Percentiles rank a stretch among this genome's conserved stretches.
These are phyloP conservation scores for Diachasmimorpha longicaudata DNA, from an alignment of 1,140 invertebrate genomes.

Conservation along the genomic window DNA sequence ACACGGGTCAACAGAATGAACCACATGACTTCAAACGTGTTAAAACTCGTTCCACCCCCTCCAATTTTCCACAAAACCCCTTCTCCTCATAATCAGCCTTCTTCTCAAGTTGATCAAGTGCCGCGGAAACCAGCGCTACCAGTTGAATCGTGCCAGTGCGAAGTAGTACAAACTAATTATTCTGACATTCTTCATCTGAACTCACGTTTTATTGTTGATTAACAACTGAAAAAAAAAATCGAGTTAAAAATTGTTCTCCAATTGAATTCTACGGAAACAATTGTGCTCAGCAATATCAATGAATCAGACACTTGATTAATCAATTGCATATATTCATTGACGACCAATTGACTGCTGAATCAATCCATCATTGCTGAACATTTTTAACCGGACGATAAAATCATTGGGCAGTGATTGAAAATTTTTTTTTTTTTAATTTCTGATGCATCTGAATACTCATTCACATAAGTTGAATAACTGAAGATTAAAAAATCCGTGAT, in stretches of 20 bases:
- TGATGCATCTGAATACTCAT: too few relatives aligned
- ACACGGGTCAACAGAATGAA: slow-evolving; percentile 35
- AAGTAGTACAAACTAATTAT: not conserved
- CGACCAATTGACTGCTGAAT: too few relatives aligned
- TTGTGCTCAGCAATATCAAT: too few relatives aligned
- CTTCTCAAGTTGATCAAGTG: slow-evolving; percentile 19
- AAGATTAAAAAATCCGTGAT: slow-evolving; percentile 33
- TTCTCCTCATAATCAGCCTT: not conserved
- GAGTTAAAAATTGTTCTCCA: not conserved
- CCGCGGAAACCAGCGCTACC: slow-evolving; percentile 5
- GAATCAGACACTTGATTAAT: too few relatives aligned
- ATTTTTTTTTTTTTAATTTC: too few relatives aligned
- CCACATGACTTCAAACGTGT: slow-evolving; percentile 26
- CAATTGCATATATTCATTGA: too few relatives aligned
- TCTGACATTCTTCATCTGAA: not conserved
- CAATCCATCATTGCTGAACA: too few relatives aligned
- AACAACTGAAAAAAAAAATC: not conserved
- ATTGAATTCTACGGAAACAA: too few relatives aligned
- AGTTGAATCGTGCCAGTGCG: slow-evolving; percentile 7
- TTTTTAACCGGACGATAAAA: too few relatives aligned
- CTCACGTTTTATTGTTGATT: not conserved
- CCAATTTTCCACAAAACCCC: not conserved
- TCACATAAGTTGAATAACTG: not conserved
- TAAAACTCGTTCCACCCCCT: slow-evolving; percentile 7
- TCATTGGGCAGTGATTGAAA: too few relatives aligned